Evolutionary conservation across 2,113 vertebrate genomes (phyloP).

Genomic region (Ginglymostoma cirratum): DNA sequence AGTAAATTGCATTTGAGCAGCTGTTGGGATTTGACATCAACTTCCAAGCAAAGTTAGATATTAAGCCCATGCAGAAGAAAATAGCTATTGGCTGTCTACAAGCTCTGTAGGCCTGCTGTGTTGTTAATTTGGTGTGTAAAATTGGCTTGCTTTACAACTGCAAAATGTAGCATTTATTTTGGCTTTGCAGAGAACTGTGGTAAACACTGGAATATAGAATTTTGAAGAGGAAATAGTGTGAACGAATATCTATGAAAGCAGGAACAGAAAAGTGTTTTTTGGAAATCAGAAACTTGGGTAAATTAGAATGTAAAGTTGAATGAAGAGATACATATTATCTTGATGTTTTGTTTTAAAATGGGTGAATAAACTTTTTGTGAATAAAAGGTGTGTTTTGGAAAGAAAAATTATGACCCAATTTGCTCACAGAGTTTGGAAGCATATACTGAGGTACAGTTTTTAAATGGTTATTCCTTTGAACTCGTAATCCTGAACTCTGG

Average conservation of each 20-base stretch:
- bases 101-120: conserved; percentile 74
- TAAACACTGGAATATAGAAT: background rate
- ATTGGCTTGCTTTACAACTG: conserved; percentile 75
- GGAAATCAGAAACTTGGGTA: background rate
- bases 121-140: conserved; percentile 86
- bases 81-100: conserved; percentile 70
- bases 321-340: no score
- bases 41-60: conserved; percentile 47
- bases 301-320: background rate
- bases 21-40: conserved; percentile 74
- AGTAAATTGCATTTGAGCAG: conserved; percentile 83
- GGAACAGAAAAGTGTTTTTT: background rate
- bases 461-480: background rate
- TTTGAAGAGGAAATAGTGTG: background rate
- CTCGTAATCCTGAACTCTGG: background rate
- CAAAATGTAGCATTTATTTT: conserved; percentile 59
- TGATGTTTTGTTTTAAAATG: background rate
- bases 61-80: conserved; percentile 61
- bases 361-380: background rate
- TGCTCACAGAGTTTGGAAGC: background rate
- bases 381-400: background rate
- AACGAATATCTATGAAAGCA: background rate
- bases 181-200: conserved; percentile 36
- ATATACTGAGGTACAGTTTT: background rate
- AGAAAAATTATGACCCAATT: background rate